Conservation (phyloP, 2,888 invertebrate species). For the Drosophila conformis region DNA sequence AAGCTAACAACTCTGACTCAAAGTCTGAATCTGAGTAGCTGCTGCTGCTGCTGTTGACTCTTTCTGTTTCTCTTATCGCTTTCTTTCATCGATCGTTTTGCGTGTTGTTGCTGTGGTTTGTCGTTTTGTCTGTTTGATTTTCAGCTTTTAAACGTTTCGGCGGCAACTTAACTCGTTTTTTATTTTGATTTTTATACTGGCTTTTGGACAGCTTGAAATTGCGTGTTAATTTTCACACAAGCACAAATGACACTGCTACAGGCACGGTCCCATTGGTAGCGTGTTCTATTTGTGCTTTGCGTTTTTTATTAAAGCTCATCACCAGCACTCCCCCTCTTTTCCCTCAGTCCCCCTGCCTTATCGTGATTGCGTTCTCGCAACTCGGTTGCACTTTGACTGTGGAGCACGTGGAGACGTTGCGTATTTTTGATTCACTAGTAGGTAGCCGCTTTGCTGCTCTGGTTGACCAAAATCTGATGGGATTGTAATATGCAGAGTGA, state of each 20-base stretch:
- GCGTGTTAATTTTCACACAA: conserved; percentile 81
- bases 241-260: conserved; percentile 33
- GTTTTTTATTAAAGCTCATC: conserved; percentile 51
- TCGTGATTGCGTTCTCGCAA: conserved; percentile 47
- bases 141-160: conserved; percentile 63
- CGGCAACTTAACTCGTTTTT: conserved; percentile 62
- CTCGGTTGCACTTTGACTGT: conserved; percentile 75
- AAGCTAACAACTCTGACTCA: conserved; percentile 17
- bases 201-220: conserved; percentile 65
- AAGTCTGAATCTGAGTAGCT: conserved; percentile 25
- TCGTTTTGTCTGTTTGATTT: conserved; percentile 68
- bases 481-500: conserved; percentile 9
- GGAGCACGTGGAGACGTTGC: conserved; percentile 38
- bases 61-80: conserved; percentile 58
- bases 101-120: conserved; percentile 45
- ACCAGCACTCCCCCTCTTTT: background rate
- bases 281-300: conserved; percentile 66
- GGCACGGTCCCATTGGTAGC: conserved; percentile 47
- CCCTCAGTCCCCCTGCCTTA: background rate
- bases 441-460: conserved; percentile 40
- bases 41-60: conserved; percentile 14
- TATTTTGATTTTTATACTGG: conserved; percentile 57
- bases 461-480: conserved; percentile 49
- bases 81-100: conserved; percentile 75
- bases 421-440: conserved; percentile 69